phyloP scores from a whole-genome alignment of 2,888 invertebrate genomes.

The Ernsta delagoae region DNA sequence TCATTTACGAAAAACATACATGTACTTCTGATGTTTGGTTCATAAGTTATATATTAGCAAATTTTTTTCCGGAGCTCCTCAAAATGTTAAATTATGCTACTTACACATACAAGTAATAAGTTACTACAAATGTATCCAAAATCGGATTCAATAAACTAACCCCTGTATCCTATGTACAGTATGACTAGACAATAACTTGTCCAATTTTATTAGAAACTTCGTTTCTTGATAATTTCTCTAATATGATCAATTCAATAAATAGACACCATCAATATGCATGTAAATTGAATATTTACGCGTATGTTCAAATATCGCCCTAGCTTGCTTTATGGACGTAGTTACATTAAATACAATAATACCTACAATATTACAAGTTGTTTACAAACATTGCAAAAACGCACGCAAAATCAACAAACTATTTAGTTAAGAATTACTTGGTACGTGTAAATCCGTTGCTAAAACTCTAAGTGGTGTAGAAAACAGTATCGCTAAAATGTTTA shows the following conservation, averaged over 20 bases:
- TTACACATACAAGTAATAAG: conserved; percentile 24
- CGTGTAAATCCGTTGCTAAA: too few species aligned
- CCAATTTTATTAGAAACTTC: conserved; percentile 39
- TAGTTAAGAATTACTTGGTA: neutral
- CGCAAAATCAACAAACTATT: neutral
- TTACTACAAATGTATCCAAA: conserved; percentile 38
- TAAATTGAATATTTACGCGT: conserved; percentile 16
- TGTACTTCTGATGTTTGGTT: too few species aligned
- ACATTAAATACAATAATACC: neutral
- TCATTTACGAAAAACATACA: too few species aligned
- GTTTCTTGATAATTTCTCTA: conserved; percentile 38
- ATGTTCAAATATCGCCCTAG: conserved; percentile 6
- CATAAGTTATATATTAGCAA: conserved; percentile 4
- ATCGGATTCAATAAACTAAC: conserved; percentile 44
- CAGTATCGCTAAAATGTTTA: too few species aligned
- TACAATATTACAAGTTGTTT: neutral
- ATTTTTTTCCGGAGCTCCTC: neutral
- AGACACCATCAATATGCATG: conserved; percentile 29
- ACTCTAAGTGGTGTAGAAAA: too few species aligned
- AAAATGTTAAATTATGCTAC: conserved; percentile 8
- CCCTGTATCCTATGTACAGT: conserved; percentile 48
- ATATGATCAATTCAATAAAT: conserved; percentile 36
- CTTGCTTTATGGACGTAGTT: conserved; percentile 1
- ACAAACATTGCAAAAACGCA: conserved; percentile 4
- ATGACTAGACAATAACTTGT: conserved; percentile 44